phyloP scores from a whole-genome alignment of 2,113 vertebrate species.

The Semnornis frantzii region DNA sequence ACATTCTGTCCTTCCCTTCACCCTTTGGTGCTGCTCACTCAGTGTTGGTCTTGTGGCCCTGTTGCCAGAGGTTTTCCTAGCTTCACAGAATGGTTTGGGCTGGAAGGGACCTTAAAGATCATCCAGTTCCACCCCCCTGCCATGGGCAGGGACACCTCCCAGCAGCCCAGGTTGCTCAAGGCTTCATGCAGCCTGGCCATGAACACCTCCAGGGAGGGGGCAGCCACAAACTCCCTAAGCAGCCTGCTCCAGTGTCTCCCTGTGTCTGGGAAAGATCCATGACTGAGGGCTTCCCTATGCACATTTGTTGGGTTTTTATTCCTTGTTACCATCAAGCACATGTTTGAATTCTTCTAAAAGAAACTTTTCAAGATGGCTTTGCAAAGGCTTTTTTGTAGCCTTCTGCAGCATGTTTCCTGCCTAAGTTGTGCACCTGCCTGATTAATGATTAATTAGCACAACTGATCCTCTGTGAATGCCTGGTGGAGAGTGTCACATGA shows the following conservation, averaged over 20 bases:
- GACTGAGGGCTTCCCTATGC: neutral
- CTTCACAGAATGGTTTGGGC: no score
- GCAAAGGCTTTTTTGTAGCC: neutral
- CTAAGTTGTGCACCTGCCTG: neutral
- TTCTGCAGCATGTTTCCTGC: neutral
- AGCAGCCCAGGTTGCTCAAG: no score
- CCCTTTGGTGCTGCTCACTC: neutral
- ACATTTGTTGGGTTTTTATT: neutral
- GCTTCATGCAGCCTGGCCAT: no score
- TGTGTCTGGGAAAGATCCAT: neutral
- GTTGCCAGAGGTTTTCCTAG: neutral
- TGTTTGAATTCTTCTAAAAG: neutral
- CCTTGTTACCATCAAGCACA: accelerated
- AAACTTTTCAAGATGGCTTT: neutral
- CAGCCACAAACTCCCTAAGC: no score
- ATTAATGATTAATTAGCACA: constrained; percentile 11
- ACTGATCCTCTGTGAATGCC: neutral
- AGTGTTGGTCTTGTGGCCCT: neutral
- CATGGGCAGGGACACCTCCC: no score
- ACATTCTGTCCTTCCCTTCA: neutral
- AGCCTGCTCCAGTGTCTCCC: no score
- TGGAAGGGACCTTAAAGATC: no score
- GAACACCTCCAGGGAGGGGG: no score
- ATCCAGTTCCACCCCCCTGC: no score
- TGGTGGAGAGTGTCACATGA: neutral